Conservation (phyloP, 2,797 vertebrate genomes). For the Lemur catta region DNA sequence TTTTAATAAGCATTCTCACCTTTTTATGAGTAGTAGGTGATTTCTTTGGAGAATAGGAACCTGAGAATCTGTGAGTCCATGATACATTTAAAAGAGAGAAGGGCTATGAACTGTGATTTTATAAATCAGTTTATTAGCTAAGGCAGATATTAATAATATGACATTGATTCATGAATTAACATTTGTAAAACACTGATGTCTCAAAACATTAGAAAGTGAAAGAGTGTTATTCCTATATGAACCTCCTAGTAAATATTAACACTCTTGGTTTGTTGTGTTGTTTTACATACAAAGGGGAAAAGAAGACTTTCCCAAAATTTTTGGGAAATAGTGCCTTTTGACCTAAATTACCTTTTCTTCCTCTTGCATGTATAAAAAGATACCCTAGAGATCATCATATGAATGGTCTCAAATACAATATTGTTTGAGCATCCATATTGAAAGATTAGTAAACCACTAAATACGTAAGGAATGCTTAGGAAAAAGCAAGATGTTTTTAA, state of each 20-base stretch:
- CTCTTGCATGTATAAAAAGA: not conserved
- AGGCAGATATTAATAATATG: not conserved
- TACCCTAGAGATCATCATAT: not conserved
- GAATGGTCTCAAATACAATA: not conserved
- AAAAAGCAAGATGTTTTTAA: slow-evolving; percentile 39
- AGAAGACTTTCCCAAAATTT: not conserved
- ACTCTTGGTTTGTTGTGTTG: not conserved
- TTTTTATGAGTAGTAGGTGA: not conserved
- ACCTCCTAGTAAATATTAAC: not conserved
- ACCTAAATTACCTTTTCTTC: not conserved
- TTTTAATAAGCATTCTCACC: not conserved
- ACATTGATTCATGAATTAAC: not conserved
- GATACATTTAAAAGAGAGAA: not conserved
- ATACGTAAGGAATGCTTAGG: not conserved
- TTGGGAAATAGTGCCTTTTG: not conserved
- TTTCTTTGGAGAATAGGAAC: not conserved
- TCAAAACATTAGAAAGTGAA: slow-evolving; percentile 15
- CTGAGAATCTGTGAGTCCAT: not conserved
- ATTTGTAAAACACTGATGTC: not conserved
- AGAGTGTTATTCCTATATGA: not conserved
- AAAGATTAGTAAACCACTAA: not conserved
- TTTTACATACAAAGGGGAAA: not conserved
- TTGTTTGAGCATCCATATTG: not conserved
- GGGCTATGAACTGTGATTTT: not conserved
- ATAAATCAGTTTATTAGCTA: not conserved